Base-by-base conservation (phyloP, 2,113 vertebrate genomes). In the Varanus salvator region DNA sequence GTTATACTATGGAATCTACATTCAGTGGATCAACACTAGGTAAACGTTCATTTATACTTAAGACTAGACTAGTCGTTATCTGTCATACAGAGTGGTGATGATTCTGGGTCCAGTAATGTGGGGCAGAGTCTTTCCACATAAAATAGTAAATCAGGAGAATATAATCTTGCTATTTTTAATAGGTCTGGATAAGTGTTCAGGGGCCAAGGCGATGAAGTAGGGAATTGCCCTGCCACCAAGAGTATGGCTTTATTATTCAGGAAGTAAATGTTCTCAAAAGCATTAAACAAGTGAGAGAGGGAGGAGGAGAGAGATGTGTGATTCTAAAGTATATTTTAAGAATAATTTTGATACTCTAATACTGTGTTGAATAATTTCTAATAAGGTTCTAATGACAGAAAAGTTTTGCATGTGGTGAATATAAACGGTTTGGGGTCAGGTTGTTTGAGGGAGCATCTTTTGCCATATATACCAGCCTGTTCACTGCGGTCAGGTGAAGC, bases 1-100 rank as follows among this genome's bases (percentile, higher is more conserved):
- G 99, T 97, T 99, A 98, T 86, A 99, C 99, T 15, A 96, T 99
- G 97, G 99, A 99, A 94, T 97, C 97, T 0, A 98, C 98, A 0
- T 99, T 99, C 31, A 96, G 98, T 0, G 98, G 99, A 76, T 98
- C 98, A 78, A 98, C 98, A 0, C 94, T 99, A 52, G 98, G 99
- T 99, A 92, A 97, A 95, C 14, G 12, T 5, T 31, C 11, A 76
- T 52, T 1, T 89, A 14, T 89, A 25, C 48, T 60, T 23, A 68
- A 69, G 8, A 52, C 38, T 12, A 9, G 15, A 77, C 23, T 27
- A 64, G 4, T 3, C 19, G 34, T 1, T 38, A 71, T 27, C 50
- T 23, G 34, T 54, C 7, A 7, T 3, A 54, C 6, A 12, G 54
- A 54, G 19, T 84, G 72, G 21, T n/a, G 52, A 48, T 69, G 38